Percentiles rank a stretch among this genome's conserved stretches.
These are phyloP conservation scores for Cephus pygmeus DNA, from an alignment of 2,888 invertebrate genomes.

Conservation along the genomic window DNA sequence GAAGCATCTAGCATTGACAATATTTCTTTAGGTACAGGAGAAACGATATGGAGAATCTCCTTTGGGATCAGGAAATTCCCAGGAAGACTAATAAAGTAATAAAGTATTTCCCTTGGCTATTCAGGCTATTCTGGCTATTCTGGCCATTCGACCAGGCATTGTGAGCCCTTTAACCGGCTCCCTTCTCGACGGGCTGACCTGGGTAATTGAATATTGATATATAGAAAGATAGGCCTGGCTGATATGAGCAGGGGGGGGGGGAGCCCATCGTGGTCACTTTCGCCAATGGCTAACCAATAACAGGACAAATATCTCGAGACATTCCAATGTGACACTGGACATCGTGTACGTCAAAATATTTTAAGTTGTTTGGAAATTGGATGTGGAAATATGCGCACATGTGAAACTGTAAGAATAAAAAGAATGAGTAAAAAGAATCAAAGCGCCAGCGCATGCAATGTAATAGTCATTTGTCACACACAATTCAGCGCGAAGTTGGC, in stretches of 20 bases:
- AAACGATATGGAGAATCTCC: background rate
- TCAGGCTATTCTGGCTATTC: background rate
- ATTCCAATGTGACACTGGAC: background rate
- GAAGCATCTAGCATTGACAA: background rate
- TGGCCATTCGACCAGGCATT: constrained; percentile 28
- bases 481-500: background rate
- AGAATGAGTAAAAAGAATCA: too few relatives aligned
- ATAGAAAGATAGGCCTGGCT: constrained; percentile 43
- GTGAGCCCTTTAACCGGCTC: constrained; percentile 40
- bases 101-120: constrained; percentile 44
- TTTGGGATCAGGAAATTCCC: background rate
- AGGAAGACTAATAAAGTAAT: constrained; percentile 24
- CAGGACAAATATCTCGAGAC: background rate
- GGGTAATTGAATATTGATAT: constrained; percentile 58
- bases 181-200: constrained; percentile 20
- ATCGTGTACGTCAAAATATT: background rate
- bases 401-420: too few relatives aligned
- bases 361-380: background rate
- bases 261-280: background rate
- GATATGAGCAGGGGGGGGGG: constrained; percentile 28
- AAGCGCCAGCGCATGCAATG: background rate
- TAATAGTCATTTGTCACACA: background rate
- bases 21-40: background rate
- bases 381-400: too few relatives aligned
- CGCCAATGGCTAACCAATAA: background rate